Base-by-base conservation (phyloP, 2,797 vertebrate species). In the Myiotriccus ornatus region DNA sequence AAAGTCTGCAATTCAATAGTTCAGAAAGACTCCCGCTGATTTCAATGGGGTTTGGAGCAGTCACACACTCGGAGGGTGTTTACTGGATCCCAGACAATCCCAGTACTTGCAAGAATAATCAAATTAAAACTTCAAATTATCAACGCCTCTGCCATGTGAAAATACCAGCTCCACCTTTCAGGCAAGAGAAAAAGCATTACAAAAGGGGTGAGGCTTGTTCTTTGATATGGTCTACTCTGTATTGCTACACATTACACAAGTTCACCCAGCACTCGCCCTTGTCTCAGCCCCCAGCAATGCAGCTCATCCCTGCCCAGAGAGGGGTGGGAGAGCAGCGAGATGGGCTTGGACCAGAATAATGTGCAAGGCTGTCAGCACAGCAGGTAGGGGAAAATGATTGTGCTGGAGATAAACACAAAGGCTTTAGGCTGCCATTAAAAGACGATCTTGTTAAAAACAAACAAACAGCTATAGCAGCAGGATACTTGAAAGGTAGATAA, bases 1-100 rank as follows among this genome's bases (percentile, higher is more conserved):
- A 97, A 95, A 94, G 94, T 80, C 95, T 93, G 80, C 82, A 74
- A 94, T 93, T 97, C 96, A 96, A 82, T 94, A 94, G 96, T 94
- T 95, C 93, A 84, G 93, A 95, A 88, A 84, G 90, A 43, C 74
- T 86, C 93, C 94, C 82, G 89, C 92, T 93, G 93, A 37, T 93
- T 94, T 97, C 94, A 71, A 7, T 75, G 90, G 87, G 49, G 41
- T 86, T 92, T 84, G 85, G 49, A 87, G 87, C 91, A 90, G 85
- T 62, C 77, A 60, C 89, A 84, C 73, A 77, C 86, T 96, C 46
- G 0, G 85, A 90, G 93, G 77, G 39, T 93, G 84, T 96, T 93
- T 94, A 70, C 85, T 74, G 74, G 37, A 74, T 77, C 75, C 55
- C 4, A 2, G 50, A 84, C 90, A 68, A 89, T 28, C 67, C 67